Conservation (phyloP, 2,797 vertebrate species). For the Sebastolobus alascanus region DNA sequence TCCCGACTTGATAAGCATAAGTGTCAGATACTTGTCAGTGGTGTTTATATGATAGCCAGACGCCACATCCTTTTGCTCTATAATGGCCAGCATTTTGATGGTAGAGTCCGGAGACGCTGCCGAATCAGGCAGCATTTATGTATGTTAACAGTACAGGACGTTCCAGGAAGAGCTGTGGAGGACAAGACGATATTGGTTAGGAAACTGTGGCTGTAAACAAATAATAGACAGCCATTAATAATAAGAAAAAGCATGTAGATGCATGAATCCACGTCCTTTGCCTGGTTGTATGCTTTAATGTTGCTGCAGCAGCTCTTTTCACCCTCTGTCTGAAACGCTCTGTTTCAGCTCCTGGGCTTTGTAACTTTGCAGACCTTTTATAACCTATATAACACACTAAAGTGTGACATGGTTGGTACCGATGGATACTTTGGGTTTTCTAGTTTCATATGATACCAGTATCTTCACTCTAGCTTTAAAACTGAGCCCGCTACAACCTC, state of each 20-base stretch:
- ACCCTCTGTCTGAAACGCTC: too few relatives aligned
- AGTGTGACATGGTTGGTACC: too few relatives aligned
- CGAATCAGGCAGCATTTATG: background rate
- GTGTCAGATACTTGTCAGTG: conserved; percentile 54
- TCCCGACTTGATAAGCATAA: conserved; percentile 75
- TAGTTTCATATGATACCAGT: too few relatives aligned
- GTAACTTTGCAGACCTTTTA: too few relatives aligned
- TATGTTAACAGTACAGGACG: background rate
- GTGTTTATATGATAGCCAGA: conserved; percentile 40
- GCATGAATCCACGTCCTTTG: background rate
- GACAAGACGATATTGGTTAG: conserved; percentile 12
- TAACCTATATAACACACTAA: too few relatives aligned
- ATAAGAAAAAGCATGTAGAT: background rate
- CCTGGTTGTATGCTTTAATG: too few relatives aligned
- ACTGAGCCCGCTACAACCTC: too few relatives aligned
- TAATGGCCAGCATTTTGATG: conserved; percentile 70
- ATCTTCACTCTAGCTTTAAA: too few relatives aligned
- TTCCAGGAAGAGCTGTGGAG: conserved; percentile 40
- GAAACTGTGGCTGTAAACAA: background rate
- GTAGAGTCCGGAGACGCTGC: background rate
- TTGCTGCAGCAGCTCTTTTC: too few relatives aligned
- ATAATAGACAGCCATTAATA: background rate
- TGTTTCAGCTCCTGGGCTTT: too few relatives aligned
- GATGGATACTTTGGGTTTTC: too few relatives aligned
- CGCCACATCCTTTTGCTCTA: conserved; percentile 39